Evolutionary conservation across 2,113 vertebrate genomes (phyloP), one percentile per base, ranked within the genome.

Genomic region (Zapornia atra): DNA sequence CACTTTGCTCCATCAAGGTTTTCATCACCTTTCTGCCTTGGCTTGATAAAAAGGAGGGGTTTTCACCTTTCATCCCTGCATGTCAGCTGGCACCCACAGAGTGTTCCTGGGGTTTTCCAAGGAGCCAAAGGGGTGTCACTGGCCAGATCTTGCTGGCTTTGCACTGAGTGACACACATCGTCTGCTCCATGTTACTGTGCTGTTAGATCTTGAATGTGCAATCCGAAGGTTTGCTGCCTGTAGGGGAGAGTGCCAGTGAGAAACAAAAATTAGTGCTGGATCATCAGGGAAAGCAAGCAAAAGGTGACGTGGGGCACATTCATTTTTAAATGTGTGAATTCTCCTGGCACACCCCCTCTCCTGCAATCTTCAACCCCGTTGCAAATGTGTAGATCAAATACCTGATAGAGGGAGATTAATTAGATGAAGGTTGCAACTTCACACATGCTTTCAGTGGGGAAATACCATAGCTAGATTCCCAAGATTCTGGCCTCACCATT

Each of bases 141-240:
- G 50, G 68, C 50, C 9, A 5, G 21, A 12, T 87, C 44, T 60
- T 8, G 0, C 38, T 87, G 85, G 5, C 48, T 68, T 87, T 57
- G 17, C 56, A 66, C 28, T 1, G 1, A 29, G 28, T 44, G 50
- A 36, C 51, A 25, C 26, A 42, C 44, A 28, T 91, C 40, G 31
- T 82, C 56, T 92, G 36, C 40, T 86, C 54, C 11, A 5, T 40
- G 70, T 71, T 73, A 63, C 40, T 66, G n/a, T 1, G 0, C 16
- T 0, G 0, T 53, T 44, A 79, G 10, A 26, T 79, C 38, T 18
- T 73, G 63, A 20, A 38, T 3, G 0, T 22, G 72, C 16, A 6
- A 12, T 46, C 78, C 66, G 38, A 75, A 80, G 12, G 2, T 42
- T 68, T 66, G n/a, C 82, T 70, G 68, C 50, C 56, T 88, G 44